Evolutionary conservation across 2,888 invertebrate species (phyloP).

Genomic region (Scelioninae gen. 1): DNA sequence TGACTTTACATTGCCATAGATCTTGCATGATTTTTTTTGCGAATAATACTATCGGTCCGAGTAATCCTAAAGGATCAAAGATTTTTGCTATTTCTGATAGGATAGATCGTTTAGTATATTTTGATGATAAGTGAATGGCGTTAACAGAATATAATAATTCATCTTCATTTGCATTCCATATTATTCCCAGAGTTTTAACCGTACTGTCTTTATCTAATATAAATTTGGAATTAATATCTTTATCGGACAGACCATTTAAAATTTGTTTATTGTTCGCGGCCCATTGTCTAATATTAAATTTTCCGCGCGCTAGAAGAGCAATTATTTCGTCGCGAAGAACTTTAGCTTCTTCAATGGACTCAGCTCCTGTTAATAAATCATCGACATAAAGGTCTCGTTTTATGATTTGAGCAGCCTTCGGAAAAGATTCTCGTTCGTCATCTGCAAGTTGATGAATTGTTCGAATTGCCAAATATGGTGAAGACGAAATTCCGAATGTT

Average conservation of each 20-base stretch:
- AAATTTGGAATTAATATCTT: not conserved
- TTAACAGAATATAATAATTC: not conserved
- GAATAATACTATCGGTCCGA: conserved; percentile 1
- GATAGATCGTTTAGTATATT: not conserved
- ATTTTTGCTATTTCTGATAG: not conserved
- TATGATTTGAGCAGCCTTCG: not conserved
- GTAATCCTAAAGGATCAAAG: not conserved
- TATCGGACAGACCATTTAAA: not conserved
- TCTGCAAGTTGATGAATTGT: not conserved
- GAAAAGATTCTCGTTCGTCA: not conserved
- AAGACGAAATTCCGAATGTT: not conserved
- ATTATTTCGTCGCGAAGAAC: not conserved
- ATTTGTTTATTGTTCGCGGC: not conserved
- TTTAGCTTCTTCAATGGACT: no score
- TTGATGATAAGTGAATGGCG: not conserved
- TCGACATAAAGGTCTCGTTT: no score
- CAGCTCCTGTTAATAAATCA: no score
- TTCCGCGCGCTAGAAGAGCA: not conserved
- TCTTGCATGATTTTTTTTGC: not conserved
- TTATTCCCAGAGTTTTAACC: not conserved
- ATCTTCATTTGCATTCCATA: not conserved
- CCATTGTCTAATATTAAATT: conserved; percentile 2
- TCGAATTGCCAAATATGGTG: not conserved
- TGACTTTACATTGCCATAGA: not conserved
- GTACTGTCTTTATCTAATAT: not conserved